Base-by-base conservation (phyloP, 2,888 invertebrate genomes). In the Amblyteles armatorius region DNA sequence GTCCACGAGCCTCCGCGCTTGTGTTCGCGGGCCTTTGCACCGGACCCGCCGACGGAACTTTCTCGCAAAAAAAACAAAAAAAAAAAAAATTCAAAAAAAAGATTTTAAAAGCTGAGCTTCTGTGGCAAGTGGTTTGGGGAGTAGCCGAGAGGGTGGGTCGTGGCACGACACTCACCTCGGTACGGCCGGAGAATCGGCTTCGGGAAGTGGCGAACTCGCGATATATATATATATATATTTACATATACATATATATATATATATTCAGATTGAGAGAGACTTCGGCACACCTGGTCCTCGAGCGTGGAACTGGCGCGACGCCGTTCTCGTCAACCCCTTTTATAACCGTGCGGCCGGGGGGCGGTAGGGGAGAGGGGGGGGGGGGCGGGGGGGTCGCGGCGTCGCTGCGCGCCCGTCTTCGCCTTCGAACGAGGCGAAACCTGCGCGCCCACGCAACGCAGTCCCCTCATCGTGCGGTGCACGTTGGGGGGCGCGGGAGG, bases 251-350 rank as follows among this genome's bases (percentile, higher is more conserved):
- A 36, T 36, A 36, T 36, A 36, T 36, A 36, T 36, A 9, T 36
- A 36, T 36, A 36, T 36, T 72, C 79, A 79, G 68, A 48, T 63
- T 57, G 71, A 60, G 29, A 76, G 40, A 76, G 48, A 9, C 55
- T 63, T 44, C 71, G 69, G 73, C 83, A 82, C 87, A 85, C 87
- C 85, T 86, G 82, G 55, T 87, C 71, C 87, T 87, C 86, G 88
- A 86, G 90, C 87, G 90, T 90, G 89, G 90, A 87, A 93, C 93
- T 93, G 93, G 89, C 92, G 90, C 89, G 90, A 89, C 88, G 90
- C 86, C 89, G 88, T 85, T 87, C 88, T 90, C 89, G 88, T 77
- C 91, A 87, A 89, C 90, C 89, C 92, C 92, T 92, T 93, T 93
- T 93, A 93, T 93, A 94, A 92, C 87, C 90, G 88, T 71, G 78